Conservation (phyloP, 2,888 invertebrate genomes). For the Aromia moschata region DNA sequence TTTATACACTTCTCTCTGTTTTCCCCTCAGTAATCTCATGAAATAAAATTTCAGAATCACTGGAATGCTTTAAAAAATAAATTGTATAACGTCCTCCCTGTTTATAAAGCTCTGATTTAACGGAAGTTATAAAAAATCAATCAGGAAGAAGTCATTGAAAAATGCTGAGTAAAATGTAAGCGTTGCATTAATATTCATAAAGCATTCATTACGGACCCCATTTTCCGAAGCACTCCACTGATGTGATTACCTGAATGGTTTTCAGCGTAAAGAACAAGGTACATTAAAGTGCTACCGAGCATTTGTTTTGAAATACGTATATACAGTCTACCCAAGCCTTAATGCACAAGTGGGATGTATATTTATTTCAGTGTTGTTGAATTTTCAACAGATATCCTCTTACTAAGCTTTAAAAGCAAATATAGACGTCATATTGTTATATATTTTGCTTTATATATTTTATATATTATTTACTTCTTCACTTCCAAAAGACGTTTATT, state of each 20-base stretch:
- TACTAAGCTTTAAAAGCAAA: too few relatives aligned
- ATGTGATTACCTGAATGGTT: constrained; percentile 7
- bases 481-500: too few relatives aligned
- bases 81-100: neutral
- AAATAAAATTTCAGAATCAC: neutral
- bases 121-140: constrained; percentile 33
- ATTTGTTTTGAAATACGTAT: too few relatives aligned
- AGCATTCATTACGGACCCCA: neutral
- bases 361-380: too few relatives aligned
- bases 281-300: too few relatives aligned
- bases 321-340: too few relatives aligned
- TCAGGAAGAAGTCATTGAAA: constrained; percentile 33
- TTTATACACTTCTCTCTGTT: neutral
- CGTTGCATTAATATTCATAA: constrained; percentile 38
- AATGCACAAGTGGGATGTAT: too few relatives aligned
- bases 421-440: too few relatives aligned
- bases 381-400: too few relatives aligned
- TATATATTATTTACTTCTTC: too few relatives aligned
- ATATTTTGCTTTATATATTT: too few relatives aligned
- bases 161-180: constrained; percentile 31
- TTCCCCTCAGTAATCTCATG: neutral
- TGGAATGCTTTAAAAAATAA: neutral
- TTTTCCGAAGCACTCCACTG: constrained; percentile 1
- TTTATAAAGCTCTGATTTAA: constrained; percentile 23
- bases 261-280: neutral